Base-by-base conservation (phyloP, 2,797 vertebrate genomes). In the Cirrhinus mrigala region DNA sequence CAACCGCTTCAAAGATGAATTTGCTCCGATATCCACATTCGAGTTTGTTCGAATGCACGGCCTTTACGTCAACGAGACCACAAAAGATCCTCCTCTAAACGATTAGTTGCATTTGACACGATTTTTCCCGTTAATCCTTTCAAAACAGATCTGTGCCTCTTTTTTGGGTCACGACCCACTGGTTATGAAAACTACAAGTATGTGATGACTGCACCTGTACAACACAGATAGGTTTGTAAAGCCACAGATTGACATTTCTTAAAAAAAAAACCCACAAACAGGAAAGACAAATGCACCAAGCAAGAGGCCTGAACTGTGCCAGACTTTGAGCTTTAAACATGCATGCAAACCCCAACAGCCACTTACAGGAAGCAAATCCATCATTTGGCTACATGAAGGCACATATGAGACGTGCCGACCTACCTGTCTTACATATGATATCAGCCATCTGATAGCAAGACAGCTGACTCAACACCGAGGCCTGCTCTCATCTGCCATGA, bases 401-500 rank as follows among this genome's bases (percentile, higher is more conserved):
- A 64, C 82, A 52, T 4, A 33, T 37, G 27, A 20, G 27, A 62
- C 20, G 18, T 85, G 76, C 22, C 20, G 54, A 60, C 50, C 70
- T 81, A 82, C 83, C 85, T 56, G 70, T 48, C 33, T 77, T 40
- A 81, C 60, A 71, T 56, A 40, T 78, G 52, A 85, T 33, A 84
- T 56, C 76, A 76, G 54, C 15, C 81, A 86, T 89, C 76, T 86
- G 90, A 87, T 83, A 89, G 86, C 60, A 85, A 92, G 91, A 93
- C 77, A 91, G 93, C 94, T 94, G 95, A 96, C 93, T 95, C 92
- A 94, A 90, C 83, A 86, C 69, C n/a, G 12, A 83, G 89, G 94
- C 93, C 94, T 95, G 60, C 93, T 94, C 93, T 94, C 92, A 94
- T 94, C 89, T 83, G 94, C 92, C 85, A 91, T 96, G 96, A 97